Percentiles rank a stretch among this genome's conserved stretches.
Conservation (phyloP, 2,888 invertebrate genomes). For the Ceraclea dissimilis region DNA sequence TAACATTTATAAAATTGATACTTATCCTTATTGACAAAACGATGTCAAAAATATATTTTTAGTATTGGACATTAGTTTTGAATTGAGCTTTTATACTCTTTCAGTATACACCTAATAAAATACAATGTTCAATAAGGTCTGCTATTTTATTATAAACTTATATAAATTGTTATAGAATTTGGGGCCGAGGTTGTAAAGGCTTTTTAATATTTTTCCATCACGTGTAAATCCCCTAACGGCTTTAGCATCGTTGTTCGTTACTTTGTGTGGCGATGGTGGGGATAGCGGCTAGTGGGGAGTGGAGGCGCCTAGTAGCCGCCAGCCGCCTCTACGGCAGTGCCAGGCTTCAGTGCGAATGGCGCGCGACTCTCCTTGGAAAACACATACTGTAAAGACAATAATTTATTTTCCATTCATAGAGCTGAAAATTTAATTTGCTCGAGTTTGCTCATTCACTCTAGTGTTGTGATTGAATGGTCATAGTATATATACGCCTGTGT, state of each 20-base stretch:
- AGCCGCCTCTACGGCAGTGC: conserved; percentile 22
- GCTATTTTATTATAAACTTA: no score
- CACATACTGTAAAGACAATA: neutral
- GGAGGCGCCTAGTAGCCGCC: conserved; percentile 22
- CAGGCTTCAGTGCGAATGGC: conserved; percentile 20
- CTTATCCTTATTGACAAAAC: no score
- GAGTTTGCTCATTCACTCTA: neutral
- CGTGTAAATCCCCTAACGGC: conserved; percentile 20
- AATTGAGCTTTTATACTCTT: no score
- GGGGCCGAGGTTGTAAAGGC: neutral
- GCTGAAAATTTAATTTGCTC: neutral
- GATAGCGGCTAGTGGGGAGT: conserved; percentile 22
- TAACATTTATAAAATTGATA: no score
- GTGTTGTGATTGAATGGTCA: neutral
- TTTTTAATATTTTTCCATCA: conserved; percentile 12
- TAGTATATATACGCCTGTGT: no score
- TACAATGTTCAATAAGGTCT: no score
- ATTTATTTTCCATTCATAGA: conserved; percentile 6
- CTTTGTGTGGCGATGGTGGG: conserved; percentile 24
- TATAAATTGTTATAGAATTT: no score
- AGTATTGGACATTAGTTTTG: no score
- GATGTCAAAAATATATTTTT: no score
- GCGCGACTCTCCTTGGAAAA: conserved; percentile 11
- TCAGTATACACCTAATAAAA: no score
- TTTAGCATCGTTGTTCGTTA: conserved; percentile 18